Base-by-base conservation (phyloP, 2,888 invertebrate genomes). In the Coelogynopora nodosa region DNA sequence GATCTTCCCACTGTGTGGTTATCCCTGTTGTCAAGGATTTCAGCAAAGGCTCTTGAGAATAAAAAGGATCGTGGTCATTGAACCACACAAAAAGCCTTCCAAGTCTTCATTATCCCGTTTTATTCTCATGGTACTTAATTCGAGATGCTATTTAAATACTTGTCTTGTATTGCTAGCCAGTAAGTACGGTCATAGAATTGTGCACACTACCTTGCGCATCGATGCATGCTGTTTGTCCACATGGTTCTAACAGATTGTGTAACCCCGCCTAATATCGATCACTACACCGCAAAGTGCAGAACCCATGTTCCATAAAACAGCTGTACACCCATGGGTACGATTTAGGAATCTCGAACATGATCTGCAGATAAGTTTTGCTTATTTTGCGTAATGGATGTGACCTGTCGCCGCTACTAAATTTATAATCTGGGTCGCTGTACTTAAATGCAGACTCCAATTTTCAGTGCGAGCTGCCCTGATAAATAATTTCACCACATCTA, bases 201-300 rank as follows among this genome's bases (percentile, higher is more conserved):
- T 49, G 49, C 49, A 49, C 49, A 49, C 49, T n/a, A 2, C 23
- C 18, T 49, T 49, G 49, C 49, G 49, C 49, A 49, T 49, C 49
- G 49, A 49, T 49, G 18, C 49, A 49, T 49, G 49, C 49, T 49
- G 49, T 49, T 49, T 49, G 18, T 49, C 18, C 49, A 49, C 49
- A 49, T 49, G 18, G 49, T 49, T 49, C 5, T 49, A 5, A 49
- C 49, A 49, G 5, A 49, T 49, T 49, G 5, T 49, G 18, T 49
- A 49, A 49, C 49, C 28, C n/a, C 89, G 49, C 18, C 49, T 49
- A 49, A 49, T 49, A 49, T 49, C 49, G 18, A 49, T 49, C 49
- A 49, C 49, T 49, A 49, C 49, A 49, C 49, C 49, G 49, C 49
- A 49, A 5, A 49, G 49, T 49, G 49, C 49, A 5, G 18, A 49